These are phyloP conservation scores for Scotopteryx bipunctaria DNA, from an alignment of 2,888 invertebrate species.

Conservation along the genomic window DNA sequence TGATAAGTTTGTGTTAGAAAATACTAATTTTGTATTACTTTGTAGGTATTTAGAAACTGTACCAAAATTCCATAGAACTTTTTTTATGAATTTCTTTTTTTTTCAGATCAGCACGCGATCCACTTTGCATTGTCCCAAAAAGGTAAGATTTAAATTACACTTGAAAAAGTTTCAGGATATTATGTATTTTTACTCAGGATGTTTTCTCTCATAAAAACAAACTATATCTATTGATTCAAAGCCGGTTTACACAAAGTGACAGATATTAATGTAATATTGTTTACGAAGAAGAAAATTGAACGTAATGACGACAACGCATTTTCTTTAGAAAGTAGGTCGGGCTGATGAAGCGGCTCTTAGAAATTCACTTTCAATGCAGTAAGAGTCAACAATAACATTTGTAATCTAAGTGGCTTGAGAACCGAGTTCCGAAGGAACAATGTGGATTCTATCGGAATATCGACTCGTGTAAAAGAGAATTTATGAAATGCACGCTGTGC, in stretches of 20 bases:
- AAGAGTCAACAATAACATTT: conserved; percentile 49
- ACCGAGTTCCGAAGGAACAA: conserved; percentile 34
- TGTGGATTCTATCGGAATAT: conserved; percentile 17
- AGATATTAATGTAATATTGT: conserved; percentile 36
- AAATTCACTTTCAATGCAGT: conserved; percentile 54
- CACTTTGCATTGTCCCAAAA: not conserved
- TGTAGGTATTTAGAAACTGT: too few species aligned
- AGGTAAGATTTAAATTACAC: conserved; percentile 1
- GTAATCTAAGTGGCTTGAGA: conserved; percentile 50
- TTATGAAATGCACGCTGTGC: not conserved
- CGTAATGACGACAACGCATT: conserved; percentile 53
- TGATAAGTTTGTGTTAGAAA: too few species aligned
- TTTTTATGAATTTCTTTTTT: not conserved
- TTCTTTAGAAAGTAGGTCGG: conserved; percentile 66
- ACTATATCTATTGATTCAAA: conserved; percentile 15
- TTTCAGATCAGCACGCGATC: conserved; percentile 7
- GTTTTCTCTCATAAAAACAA: conserved; percentile 2
- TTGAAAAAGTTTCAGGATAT: not conserved
- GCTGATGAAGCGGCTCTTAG: conserved; percentile 55
- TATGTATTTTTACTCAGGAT: not conserved
- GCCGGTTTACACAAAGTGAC: conserved; percentile 27
- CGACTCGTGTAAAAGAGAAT: conserved; percentile 1
- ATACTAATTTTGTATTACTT: too few species aligned
- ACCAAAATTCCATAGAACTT: too few species aligned
- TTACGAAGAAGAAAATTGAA: conserved; percentile 44